Conservation (phyloP, 2,888 invertebrate species). For the Galeopsomyia nigrocyanea region DNA sequence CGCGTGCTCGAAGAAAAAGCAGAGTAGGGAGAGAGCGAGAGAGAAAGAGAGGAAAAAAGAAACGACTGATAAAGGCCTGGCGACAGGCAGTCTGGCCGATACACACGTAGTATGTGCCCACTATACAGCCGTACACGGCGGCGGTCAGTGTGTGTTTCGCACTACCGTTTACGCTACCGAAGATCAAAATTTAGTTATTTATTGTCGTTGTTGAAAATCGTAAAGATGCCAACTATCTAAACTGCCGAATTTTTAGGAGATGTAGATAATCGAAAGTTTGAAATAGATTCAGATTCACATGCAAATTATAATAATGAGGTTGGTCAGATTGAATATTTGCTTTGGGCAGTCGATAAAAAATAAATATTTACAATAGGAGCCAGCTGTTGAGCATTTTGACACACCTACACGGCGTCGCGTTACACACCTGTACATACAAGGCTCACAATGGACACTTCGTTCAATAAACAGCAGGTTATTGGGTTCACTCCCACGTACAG, state of each 20-base stretch:
- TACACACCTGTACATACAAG: conserved; percentile 44
- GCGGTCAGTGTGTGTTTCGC: too few species aligned
- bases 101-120: conserved; percentile 38
- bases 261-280: too few species aligned
- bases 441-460: not conserved
- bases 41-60: conserved; percentile 49
- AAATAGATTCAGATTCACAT: too few species aligned
- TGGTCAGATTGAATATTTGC: too few species aligned
- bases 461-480: not conserved
- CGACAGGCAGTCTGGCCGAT: conserved; percentile 64
- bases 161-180: too few species aligned
- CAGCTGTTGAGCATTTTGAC: conserved; percentile 20
- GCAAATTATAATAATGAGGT: too few species aligned
- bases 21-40: conserved; percentile 9
- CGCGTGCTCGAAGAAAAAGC: conserved; percentile 15
- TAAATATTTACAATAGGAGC: too few species aligned
- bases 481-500: not conserved
- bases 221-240: too few species aligned
- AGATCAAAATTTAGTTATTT: too few species aligned
- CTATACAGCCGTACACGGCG: conserved; percentile 37
- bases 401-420: conserved; percentile 29
- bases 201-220: too few species aligned
- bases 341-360: too few species aligned
- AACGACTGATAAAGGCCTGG: conserved; percentile 58
- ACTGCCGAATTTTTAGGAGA: too few species aligned